Percentiles rank a stretch among this genome's conserved stretches.
These are phyloP conservation scores for Octodon degus DNA, from an alignment of 2,113 vertebrate species.

Conservation along the genomic window DNA sequence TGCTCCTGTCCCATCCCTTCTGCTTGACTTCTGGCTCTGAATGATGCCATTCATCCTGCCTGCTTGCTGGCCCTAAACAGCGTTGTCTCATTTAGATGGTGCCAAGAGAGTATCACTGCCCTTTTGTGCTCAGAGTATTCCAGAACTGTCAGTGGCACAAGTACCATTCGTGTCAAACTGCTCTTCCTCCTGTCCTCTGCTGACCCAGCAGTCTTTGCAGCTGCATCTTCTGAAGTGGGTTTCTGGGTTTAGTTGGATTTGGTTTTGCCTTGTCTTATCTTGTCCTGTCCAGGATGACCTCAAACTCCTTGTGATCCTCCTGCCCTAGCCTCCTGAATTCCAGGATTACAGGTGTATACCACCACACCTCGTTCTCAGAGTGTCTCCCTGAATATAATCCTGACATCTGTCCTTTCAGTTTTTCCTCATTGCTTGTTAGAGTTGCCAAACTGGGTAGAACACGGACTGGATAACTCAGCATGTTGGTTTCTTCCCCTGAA, in stretches of 20 bases:
- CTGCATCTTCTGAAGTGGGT: not conserved
- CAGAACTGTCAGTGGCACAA: conserved; percentile 13
- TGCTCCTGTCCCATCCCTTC: conserved; percentile 27
- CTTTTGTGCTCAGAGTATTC: conserved; percentile 59
- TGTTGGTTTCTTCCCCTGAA: not conserved
- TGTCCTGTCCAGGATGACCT: not conserved
- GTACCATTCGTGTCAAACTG: conserved; percentile 54
- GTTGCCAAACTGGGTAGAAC: not conserved
- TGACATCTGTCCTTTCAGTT: not conserved
- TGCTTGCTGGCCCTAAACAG: not conserved
- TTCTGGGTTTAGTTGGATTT: not conserved
- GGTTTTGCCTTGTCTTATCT: not conserved
- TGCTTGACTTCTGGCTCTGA: conserved; percentile 63
- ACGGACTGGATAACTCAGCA: not conserved
- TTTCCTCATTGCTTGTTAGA: not conserved
- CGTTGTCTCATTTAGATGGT: conserved; percentile 64
- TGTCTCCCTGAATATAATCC: not conserved
- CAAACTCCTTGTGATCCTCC: not conserved
- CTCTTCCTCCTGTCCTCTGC: conserved; percentile 61
- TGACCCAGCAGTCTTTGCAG: conserved; percentile 53
- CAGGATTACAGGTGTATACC: not conserved
- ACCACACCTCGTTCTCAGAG: not conserved
- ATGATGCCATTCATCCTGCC: conserved; percentile 49
- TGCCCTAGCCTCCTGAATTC: not conserved
- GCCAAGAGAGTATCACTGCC: conserved; percentile 52